Conservation (phyloP, 2,888 invertebrate genomes). For the Lypha dubia region DNA sequence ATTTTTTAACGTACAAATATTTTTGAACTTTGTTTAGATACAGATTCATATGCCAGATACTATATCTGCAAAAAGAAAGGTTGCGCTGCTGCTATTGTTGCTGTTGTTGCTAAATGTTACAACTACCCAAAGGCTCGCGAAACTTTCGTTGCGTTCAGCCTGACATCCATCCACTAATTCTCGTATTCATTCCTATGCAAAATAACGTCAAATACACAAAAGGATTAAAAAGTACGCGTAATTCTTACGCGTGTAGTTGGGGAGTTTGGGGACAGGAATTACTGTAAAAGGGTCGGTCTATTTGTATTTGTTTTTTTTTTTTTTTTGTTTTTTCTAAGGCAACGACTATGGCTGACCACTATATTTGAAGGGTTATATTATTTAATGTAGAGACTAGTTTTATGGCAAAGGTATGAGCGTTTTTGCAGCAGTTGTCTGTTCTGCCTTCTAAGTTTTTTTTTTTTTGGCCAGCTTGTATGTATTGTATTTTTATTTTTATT, state of each 20-base stretch:
- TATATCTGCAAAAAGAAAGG: conserved; percentile 29
- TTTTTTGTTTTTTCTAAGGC: neutral
- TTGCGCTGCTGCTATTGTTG: conserved; percentile 34
- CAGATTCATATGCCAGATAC: conserved; percentile 28
- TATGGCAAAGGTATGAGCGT: conserved; percentile 16
- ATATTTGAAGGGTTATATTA: conserved; percentile 56
- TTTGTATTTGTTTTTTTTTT: conserved; percentile 14
- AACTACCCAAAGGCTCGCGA: conserved; percentile 67
- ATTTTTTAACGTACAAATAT: neutral
- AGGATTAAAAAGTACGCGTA: conserved; percentile 67
- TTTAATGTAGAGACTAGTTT: conserved; percentile 49
- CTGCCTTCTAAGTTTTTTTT: conserved; percentile 41
- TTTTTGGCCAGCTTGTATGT: conserved; percentile 10
- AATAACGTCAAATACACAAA: conserved; percentile 67
- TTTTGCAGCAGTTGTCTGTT: conserved; percentile 25
- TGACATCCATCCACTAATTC: conserved; percentile 26
- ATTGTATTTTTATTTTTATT: neutral
- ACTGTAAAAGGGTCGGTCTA: conserved; percentile 59
- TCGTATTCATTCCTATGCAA: conserved; percentile 59
- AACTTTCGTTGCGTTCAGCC: conserved; percentile 45
- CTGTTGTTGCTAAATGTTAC: conserved; percentile 19
- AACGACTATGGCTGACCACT: conserved; percentile 57
- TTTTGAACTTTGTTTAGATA: conserved; percentile 52
- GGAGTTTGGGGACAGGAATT: neutral
- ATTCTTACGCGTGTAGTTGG: conserved; percentile 2